Base-by-base conservation (phyloP, 2,113 vertebrate species). In the Tragelaphus buxtoni region DNA sequence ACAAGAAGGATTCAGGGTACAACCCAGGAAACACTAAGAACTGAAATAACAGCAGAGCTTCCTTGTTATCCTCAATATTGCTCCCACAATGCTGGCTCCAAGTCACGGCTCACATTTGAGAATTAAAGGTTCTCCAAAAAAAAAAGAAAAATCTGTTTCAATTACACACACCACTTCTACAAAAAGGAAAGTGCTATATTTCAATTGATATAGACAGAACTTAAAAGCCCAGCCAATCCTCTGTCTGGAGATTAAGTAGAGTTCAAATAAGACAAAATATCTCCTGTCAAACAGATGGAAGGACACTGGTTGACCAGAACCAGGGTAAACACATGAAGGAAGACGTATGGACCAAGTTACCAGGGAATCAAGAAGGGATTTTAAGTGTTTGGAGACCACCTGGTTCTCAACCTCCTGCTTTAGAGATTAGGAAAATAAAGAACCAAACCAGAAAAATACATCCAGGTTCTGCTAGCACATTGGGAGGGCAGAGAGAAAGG, bases 351-450 rank as follows among this genome's bases (percentile, higher is more conserved):
- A 63, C 14, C 35, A 88, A 86, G 20, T 16, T 49, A 65, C 74
- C 30, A 42, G 35, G 60, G 47, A 93, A 91, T 93, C 55, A 89
- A 56, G 61, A 56, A 63, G 14, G 26, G 49, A 95, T 95, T 86
- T 94, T 83, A 83, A 92, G 55, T 91, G 42, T 93, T 96, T 22
- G 45, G 42, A 91, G 26, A 72, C 63, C n/a, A 90, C 63, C n/a
- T 60, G 61, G 22, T 61, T 45, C 79, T 45, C 79, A 94, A 55
- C 24, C 69, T 65, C 42, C 39, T 80, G 28, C 16, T 84, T 61
- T 49, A 84, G 5, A 90, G 16, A 65, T 30, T 35, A 56, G 22
- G 22, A 91, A 86, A 94, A 69, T 1, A 45, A 91, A 77, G 79
- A 30, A 39, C 91, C 65, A 63, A 96, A 39, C 32, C 63, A n/a